Evolutionary conservation across 2,113 vertebrate species (phyloP).

Genomic region (Melanocharis versteri): DNA sequence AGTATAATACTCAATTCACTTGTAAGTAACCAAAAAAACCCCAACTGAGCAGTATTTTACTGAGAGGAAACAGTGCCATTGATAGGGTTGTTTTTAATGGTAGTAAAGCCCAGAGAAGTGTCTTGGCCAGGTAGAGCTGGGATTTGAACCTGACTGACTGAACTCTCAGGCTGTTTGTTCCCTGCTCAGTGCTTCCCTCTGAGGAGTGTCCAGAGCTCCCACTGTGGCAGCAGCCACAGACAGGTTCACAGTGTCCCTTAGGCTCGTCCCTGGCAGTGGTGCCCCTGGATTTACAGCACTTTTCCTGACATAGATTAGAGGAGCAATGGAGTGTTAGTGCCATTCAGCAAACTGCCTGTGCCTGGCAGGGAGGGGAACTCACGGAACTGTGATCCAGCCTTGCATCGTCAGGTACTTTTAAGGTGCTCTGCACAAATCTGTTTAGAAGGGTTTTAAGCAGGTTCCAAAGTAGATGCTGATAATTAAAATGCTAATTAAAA

Average conservation of each 20-base stretch:
- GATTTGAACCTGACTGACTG: neutral
- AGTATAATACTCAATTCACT: neutral
- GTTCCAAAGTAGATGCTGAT: neutral
- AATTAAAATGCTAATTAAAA: conserved; percentile 30
- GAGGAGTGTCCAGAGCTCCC: neutral
- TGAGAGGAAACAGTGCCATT: neutral
- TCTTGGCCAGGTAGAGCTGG: neutral
- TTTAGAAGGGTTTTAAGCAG: neutral
- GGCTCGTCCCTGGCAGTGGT: neutral
- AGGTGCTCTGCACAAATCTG: neutral
- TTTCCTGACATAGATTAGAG: rapidly evolving
- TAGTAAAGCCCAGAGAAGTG: neutral
- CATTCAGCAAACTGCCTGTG: neutral
- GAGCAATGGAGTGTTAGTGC: neutral
- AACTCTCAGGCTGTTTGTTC: neutral
- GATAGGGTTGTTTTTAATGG: neutral
- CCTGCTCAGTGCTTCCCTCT: neutral
- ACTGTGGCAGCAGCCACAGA: neutral
- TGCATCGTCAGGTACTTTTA: neutral
- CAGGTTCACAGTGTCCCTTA: neutral
- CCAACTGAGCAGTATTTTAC: neutral
- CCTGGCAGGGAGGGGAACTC: neutral
- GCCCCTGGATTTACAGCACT: neutral
- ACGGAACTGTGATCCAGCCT: neutral
- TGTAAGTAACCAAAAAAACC: neutral